Base-by-base conservation (phyloP, 2,797 vertebrate species). In the Tinamus major region DNA sequence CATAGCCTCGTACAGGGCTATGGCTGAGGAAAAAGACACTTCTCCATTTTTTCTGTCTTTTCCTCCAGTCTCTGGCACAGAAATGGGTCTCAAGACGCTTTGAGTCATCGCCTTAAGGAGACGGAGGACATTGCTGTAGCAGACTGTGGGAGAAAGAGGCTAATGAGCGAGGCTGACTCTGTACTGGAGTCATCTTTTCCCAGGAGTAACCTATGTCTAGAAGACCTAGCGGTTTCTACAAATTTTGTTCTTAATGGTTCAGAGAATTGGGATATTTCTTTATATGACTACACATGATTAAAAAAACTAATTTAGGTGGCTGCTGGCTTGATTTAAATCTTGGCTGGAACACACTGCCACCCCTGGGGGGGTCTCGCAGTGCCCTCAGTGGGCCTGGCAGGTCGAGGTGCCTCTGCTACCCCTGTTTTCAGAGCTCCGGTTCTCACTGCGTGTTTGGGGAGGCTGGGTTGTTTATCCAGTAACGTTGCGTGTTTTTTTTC, bases 401-500 rank as follows among this genome's bases (percentile, higher is more conserved):
- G 58, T 70, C 37, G 26, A 77, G 74, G 59, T 76, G 68, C 31
- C 77, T 61, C 64, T 70, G 27, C 79, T 67, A 26, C 42, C 68
- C 21, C 4, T 2, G 4, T 44, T 89, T 89, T 67, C 70, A 6
- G 42, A 20, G 76, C 62, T 87, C 83, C 29, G 46, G 11, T 51
- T 89, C 76, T 44, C 76, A 16, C 11, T 42, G 59, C 31, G 8
- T 0, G 1, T 75, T 86, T 82, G 83, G 42, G 49, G 58, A 49
- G n/a, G 10, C 69, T 62, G 65, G 20, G 59, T 87, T 92, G 85
- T 87, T 91, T 88, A 79, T 80, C 6, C 62, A 81, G 70, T 35
- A 35, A 42, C 46, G 46, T 27, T 53, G 72, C n/a, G 41, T 93
- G 64, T 55, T 69, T 93, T 76, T 85, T 46, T 46, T 85, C n/a